Base-by-base conservation (phyloP, 2,888 invertebrate genomes). In the Melangyna quadrimaculata region DNA sequence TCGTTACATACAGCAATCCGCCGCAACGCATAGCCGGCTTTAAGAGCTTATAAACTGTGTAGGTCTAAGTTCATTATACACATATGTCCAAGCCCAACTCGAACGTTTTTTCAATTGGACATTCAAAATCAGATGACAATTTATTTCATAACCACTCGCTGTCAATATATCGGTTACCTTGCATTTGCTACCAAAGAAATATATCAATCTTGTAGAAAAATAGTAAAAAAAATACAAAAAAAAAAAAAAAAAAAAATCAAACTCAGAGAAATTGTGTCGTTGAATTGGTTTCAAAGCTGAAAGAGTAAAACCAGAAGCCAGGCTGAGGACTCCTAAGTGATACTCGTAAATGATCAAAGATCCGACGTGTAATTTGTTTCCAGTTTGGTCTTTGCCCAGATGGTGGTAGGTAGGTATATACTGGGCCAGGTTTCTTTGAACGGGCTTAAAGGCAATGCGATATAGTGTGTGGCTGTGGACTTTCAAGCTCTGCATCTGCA, bases 271-370 rank as follows among this genome's bases (percentile, higher is more conserved):
- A 78, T 70, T 73, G 73, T 83, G 48, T 40, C 48, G 73, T 61
- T 55, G 43, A 73, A 48, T 73, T 73, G 73, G 70, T 40, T 63
- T 37, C 40, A 57, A 63, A 74, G 73, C 32, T 79, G 51, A 79
- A 67, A 79, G 83, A 79, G 83, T 84, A 84, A 84, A 75, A 84
- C 83, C 83, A 84, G 83, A 75, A 84, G 83, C 83, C 65, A 37
- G 35, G 53, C 78, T 59, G 75, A 45, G 67, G 53, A 57, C 67
- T 40, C 65, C 45, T 51, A 67, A 71, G 79, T 79, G 79, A 79
- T 70, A 79, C 75, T 78, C 59, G 71, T 79, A 75, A 84, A 84
- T 84, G 83, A 84, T 84, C 83, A 84, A 79, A 84, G 79, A 84
- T 84, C 83, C 79, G 79, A 84, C 83, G 53, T 75, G 78, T 79